A percentile compares a stretch with the other conserved stretches of the same genome.
Conservation (phyloP, 2,113 vertebrate species). For the Salvelinus sp. region DNA sequence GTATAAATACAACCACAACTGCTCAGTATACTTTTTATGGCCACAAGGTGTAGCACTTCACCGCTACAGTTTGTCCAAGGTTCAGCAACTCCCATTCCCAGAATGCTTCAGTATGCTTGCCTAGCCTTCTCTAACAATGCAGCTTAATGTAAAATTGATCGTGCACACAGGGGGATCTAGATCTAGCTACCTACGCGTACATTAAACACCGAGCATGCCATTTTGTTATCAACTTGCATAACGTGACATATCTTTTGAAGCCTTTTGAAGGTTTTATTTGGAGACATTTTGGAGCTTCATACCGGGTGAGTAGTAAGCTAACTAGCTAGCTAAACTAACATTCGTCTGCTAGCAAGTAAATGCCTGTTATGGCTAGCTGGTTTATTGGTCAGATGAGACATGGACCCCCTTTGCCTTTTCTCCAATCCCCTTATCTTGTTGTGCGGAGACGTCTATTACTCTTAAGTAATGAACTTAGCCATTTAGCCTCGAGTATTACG, state of each 20-base stretch:
- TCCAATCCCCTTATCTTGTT: too few relatives aligned
- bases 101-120: conserved; percentile 58
- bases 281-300: conserved; percentile 25
- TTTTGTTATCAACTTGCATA: conserved; percentile 15
- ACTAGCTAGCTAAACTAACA: conserved; percentile 47
- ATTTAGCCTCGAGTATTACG: not conserved
- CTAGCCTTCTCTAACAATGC: conserved; percentile 49
- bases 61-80: not conserved
- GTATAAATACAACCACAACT: too few relatives aligned
- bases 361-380: conserved; percentile 61
- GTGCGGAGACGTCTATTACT: too few relatives aligned
- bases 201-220: not conserved
- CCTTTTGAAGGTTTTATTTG: not conserved
- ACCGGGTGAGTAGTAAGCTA: conserved; percentile 64
- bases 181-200: conserved; percentile 30
- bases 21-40: too few relatives aligned
- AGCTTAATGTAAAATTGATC: conserved; percentile 65
- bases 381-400: conserved; percentile 63
- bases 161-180: conserved; percentile 43
- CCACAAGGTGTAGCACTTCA: conserved; percentile 43
- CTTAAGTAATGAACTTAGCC: too few relatives aligned
- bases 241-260: not conserved
- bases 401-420: not conserved
- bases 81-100: conserved; percentile 57
- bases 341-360: conserved; percentile 31